phyloP scores from a whole-genome alignment of 2,888 invertebrate genomes.

The Sicus ferrugineus region DNA sequence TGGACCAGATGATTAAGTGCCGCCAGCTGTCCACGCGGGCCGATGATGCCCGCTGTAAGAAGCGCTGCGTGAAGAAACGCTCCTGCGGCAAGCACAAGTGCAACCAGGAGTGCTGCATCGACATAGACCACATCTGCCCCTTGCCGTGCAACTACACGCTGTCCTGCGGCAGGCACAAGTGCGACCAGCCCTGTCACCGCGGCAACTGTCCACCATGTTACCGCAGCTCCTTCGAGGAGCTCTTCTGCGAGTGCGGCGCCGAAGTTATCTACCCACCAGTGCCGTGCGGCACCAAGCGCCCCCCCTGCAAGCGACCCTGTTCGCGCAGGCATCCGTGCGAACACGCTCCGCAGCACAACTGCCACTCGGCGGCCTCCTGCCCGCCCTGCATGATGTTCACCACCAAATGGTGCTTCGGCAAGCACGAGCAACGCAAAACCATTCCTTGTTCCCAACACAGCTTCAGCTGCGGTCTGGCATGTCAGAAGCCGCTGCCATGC shows the following conservation, averaged over 20 bases:
- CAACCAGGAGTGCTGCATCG: constrained; percentile 87
- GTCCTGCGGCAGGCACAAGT: constrained; percentile 88
- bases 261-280: constrained; percentile 90
- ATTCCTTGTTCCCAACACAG: constrained; percentile 77
- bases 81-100: constrained; percentile 91
- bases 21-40: constrained; percentile 73
- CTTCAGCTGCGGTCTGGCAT: constrained; percentile 90
- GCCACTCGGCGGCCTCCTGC: constrained; percentile 77
- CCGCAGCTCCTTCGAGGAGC: constrained; percentile 83
- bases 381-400: constrained; percentile 89
- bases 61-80: constrained; percentile 87
- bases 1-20: constrained; percentile 83
- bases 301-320: constrained; percentile 82
- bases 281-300: constrained; percentile 88
- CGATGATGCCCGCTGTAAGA: constrained; percentile 84
- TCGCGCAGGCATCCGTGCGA: constrained; percentile 78
- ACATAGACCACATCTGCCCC: constrained; percentile 85
- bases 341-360: constrained; percentile 84
- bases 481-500: constrained; percentile 81
- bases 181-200: constrained; percentile 88
- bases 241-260: constrained; percentile 89
- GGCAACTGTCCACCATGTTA: constrained; percentile 84
- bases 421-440: constrained; percentile 84
- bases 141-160: constrained; percentile 82
- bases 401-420: constrained; percentile 83